Evolutionary conservation across 2,888 invertebrate species (phyloP), one percentile per base, ranked within the genome.

Genomic region (Ypsolopha sequella): DNA sequence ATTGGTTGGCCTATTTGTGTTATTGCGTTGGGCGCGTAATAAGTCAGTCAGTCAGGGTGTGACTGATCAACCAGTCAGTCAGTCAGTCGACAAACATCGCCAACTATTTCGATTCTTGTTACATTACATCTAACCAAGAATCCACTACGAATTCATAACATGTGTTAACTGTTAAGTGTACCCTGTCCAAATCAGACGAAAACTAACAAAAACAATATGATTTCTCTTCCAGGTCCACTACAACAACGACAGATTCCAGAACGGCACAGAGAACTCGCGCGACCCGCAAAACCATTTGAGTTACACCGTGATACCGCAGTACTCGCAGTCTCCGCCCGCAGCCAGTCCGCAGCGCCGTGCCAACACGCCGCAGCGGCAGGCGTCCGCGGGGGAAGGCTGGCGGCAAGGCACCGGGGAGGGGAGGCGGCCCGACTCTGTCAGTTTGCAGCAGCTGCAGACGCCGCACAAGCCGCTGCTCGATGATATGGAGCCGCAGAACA

Each of bases 401-500:
- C n/a, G 44, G 13, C 44, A 43, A 6, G 14, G 14, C 14, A 68
- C 77, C 6, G 78, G 77, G 33, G 60, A 56, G 2, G 38, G 71
- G 36, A 58, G 78, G 6, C 61, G 70, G 6, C 60, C 73, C 8
- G 76, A 80, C 7, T 78, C 86, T 1, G 87, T 89, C 55, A 87
- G 84, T 56, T 63, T 89, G 55, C 88, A 88, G 60, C 88, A 88
- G 62, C 74, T 89, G 47, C 79, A 70, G 47, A 52, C 89, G 8
- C 89, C 91, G 1, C 87, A 91, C 47, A 90, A 91, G 44, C 89
- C 90, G 10, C 92, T 91, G 35, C 90, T 90, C 24, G 95, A 95
- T 69, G 95, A 95, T 68, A 96, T 96, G 95, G 95, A 95, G 64
- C 96, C 96, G 0, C 96, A 96, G 73, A 95, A 94, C 81, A 96